These are phyloP conservation scores for Brienomyrus brachyistius DNA, from an alignment of 2,113 vertebrate genomes.

Conservation along the genomic window DNA sequence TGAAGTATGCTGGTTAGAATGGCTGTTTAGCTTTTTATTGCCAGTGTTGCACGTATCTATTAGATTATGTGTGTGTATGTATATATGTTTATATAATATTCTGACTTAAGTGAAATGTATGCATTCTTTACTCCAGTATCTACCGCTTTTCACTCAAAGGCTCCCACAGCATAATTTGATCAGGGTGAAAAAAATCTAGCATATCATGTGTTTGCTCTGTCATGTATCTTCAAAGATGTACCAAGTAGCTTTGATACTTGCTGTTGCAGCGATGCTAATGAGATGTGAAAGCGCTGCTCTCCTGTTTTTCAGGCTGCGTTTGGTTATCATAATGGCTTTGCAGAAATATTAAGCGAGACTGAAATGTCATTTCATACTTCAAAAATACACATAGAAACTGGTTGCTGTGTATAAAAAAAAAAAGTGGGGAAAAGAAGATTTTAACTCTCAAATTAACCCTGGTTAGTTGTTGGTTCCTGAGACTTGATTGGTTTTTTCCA, in stretches of 20 bases:
- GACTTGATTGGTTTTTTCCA: not conserved
- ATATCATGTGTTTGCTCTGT: not conserved
- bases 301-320: not conserved
- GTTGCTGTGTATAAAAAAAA: not conserved
- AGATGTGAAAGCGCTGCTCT: not conserved
- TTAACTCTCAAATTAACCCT: not conserved
- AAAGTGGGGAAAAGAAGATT: not conserved
- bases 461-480: not conserved
- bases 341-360: not conserved
- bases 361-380: not conserved
- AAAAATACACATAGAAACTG: not conserved
- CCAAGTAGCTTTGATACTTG: not conserved
- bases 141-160: not conserved
- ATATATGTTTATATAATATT: no score
- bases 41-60: not conserved
- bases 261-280: not conserved
- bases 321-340: not conserved
- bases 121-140: no score
- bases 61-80: no score
- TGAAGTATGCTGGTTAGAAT: not conserved
- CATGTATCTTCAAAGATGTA: not conserved
- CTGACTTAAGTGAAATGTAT: no score
- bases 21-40: not conserved
- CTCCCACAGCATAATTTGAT: not conserved
- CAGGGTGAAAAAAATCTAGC: not conserved